phyloP scores from a whole-genome alignment of 1,140 invertebrate species.

The Drusus annulatus region DNA sequence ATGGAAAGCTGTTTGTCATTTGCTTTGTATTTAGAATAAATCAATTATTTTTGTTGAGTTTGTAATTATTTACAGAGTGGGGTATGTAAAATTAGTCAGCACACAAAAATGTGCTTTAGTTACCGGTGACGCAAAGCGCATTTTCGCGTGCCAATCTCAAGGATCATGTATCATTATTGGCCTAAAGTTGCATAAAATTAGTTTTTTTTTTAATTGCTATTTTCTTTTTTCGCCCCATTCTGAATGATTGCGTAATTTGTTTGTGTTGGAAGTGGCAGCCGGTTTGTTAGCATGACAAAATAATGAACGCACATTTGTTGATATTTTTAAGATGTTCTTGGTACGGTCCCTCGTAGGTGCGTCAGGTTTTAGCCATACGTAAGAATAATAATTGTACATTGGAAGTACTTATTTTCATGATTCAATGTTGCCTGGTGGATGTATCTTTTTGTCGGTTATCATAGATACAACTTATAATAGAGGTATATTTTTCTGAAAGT shows the following conservation, averaged over 20 bases:
- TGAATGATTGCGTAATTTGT: not conserved
- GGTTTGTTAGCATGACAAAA: slow-evolving; percentile 16
- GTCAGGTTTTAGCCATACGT: too few relatives aligned
- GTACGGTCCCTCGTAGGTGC: not conserved
- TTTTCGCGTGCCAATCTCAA: not conserved
- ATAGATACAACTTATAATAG: not conserved
- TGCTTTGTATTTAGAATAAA: slow-evolving; percentile 3
- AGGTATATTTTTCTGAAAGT: not conserved
- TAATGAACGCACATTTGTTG: slow-evolving; percentile 37
- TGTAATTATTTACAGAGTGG: not conserved
- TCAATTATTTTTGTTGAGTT: slow-evolving; percentile 6
- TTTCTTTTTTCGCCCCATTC: not conserved
- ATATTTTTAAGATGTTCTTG: slow-evolving; percentile 29
- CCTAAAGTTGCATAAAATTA: not conserved
- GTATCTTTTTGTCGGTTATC: not conserved
- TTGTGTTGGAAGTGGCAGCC: not conserved
- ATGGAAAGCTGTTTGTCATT: not conserved
- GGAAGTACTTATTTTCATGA: not conserved
- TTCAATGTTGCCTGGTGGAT: not conserved
- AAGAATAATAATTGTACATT: not conserved
- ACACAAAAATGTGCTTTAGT: not conserved
- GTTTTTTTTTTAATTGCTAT: not conserved
- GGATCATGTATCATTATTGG: not conserved
- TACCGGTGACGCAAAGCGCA: not conserved
- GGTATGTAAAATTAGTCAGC: not conserved